A percentile compares a stretch with the other conserved stretches of the same genome.
phyloP scores from a whole-genome alignment of 2,113 vertebrate species.

The Vicugna pacos region DNA sequence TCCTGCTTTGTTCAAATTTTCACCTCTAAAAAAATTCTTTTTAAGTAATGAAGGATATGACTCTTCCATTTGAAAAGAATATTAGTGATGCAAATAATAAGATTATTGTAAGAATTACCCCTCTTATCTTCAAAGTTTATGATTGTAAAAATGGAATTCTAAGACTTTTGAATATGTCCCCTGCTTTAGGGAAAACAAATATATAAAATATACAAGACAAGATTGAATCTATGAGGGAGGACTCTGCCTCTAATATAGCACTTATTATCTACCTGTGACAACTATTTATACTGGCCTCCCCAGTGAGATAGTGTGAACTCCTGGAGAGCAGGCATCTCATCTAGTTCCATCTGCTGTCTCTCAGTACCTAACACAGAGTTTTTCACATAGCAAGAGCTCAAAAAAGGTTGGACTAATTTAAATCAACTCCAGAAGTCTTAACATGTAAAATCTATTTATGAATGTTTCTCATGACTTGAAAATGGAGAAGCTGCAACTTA shows the following conservation, averaged over 20 bases:
- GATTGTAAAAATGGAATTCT: neutral
- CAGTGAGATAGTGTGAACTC: neutral
- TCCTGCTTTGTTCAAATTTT: slow-evolving; percentile 23
- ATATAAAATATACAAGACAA: neutral
- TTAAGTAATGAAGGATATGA: neutral
- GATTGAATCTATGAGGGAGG: neutral
- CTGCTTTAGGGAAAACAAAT: slow-evolving; percentile 40
- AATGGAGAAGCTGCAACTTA: neutral
- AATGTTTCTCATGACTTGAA: neutral
- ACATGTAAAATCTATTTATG: neutral
- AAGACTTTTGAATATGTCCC: neutral
- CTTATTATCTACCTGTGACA: neutral
- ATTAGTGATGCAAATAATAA: neutral
- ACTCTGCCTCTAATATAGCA: neutral
- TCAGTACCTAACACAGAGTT: neutral
- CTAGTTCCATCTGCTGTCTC: neutral
- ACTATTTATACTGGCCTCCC: neutral
- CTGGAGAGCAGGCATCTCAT: neutral
- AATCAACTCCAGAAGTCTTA: neutral
- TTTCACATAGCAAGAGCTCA: neutral
- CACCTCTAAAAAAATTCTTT: neutral
- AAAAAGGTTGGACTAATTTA: neutral
- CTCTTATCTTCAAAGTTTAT: neutral
- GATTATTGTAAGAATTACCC: neutral
- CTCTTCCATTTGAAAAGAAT: neutral